These are phyloP conservation scores for Cairina moschata DNA, from an alignment of 2,113 vertebrate species.

Conservation along the genomic window DNA sequence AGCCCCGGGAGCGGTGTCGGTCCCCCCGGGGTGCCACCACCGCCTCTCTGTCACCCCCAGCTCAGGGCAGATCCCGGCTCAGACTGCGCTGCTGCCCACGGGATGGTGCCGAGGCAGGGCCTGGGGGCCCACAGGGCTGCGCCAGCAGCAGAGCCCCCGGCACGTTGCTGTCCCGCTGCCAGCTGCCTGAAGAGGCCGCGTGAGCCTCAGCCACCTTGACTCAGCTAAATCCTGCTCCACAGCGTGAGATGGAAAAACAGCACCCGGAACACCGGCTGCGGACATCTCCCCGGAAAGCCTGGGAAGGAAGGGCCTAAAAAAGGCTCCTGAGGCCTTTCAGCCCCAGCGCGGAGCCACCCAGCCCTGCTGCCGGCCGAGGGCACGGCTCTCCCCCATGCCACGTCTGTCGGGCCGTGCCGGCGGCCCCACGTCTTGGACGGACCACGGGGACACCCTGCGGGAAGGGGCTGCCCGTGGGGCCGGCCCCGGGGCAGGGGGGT, in stretches of 20 bases:
- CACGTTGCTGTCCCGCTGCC: rapidly evolving
- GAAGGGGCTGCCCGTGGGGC: not conserved
- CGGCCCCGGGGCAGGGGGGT: not conserved
- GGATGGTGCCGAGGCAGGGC: rapidly evolving
- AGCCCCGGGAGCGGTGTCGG: not conserved
- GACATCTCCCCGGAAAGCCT: not conserved
- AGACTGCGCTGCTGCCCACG: rapidly evolving
- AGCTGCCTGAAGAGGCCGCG: not conserved
- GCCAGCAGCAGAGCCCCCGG: not conserved
- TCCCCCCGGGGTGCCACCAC: rapidly evolving
- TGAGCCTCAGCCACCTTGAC: not conserved
- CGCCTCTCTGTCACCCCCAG: not conserved
- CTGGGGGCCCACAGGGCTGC: rapidly evolving
- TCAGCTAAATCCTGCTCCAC: slow-evolving; percentile 51
- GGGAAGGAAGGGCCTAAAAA: not conserved
- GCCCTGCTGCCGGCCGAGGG: rapidly evolving
- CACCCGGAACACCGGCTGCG: rapidly evolving
- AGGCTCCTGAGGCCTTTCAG: rapidly evolving
- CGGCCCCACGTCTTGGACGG: not conserved
- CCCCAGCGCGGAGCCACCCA: not conserved
- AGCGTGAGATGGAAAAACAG: not conserved
- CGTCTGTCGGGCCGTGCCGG: rapidly evolving
- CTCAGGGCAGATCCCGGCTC: not conserved
- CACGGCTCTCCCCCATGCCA: not conserved
- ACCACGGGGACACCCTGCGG: rapidly evolving